Base-by-base conservation (phyloP, 2,888 invertebrate genomes). In the Dexiosoma caninum region DNA sequence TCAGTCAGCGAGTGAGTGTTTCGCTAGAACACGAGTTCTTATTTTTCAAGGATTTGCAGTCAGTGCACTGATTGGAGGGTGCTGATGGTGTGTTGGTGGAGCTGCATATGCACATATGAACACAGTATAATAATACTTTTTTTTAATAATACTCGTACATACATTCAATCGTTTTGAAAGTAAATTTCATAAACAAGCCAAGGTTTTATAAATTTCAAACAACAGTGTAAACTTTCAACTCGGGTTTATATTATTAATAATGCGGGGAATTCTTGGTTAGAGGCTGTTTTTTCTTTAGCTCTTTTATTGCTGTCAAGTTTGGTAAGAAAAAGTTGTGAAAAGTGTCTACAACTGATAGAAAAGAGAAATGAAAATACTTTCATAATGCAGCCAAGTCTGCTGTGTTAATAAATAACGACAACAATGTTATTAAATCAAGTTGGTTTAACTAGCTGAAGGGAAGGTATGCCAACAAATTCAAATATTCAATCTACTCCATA, bases 141-240 rank as follows among this genome's bases (percentile, higher is more conserved):
- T n/a, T n/a, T n/a, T n/a, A n/a, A n/a, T n/a, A n/a, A n/a, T n/a
- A n/a, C n/a, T n/a, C n/a, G n/a, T n/a, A n/a, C n/a, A n/a, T n/a
- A n/a, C n/a, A n/a, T n/a, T n/a, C n/a, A n/a, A n/a, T 59, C 10
- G 21, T 12, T 51, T 27, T 57, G 71, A 46, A 53, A 51, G 27
- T 70, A 37, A 77, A 77, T 71, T 71, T 64, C 42, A 77, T 74
- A 60, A 74, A 60, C 53, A 60, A 53, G 60, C 62, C 74, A 78
- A 78, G 69, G 69, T 62, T 64, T 40, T 62, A 35, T 51, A 42
- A 78, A 32, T 74, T 74, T 60, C 62, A 74, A 67, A 74, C 55
- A 35, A n/a, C n/a, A 19, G 55, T 74, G 51, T 49, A 37, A 67
- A 62, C 40, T 55, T 62, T 46, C 51, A 60, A 53, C 42, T 40